Conservation (phyloP, 2,113 vertebrate genomes). For the Antechinus flavipes region DNA sequence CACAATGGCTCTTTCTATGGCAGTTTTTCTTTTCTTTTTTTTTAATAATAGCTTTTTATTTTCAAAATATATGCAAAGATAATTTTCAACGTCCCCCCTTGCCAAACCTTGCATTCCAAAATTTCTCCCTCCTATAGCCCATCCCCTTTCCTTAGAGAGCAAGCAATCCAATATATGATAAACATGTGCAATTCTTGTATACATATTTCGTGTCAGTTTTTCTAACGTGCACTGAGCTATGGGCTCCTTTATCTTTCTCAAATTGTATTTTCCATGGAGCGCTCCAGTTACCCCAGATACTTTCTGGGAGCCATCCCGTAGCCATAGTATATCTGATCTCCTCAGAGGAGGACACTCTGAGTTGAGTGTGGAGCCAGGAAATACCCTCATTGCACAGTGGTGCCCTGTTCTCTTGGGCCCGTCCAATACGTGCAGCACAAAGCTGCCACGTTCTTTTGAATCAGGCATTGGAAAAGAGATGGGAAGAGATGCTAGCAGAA, state of each 20-base stretch:
- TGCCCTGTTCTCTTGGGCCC: constrained; percentile 8
- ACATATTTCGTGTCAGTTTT: background rate
- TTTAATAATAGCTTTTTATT: no score
- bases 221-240: constrained; percentile 1
- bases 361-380: constrained; percentile 49
- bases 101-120: no score
- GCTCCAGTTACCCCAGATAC: constrained; percentile 30
- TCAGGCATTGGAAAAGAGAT: constrained; percentile 40
- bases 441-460: constrained; percentile 50
- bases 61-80: no score
- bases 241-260: background rate
- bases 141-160: no score
- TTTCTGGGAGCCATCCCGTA: constrained; percentile 20
- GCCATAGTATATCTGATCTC: constrained; percentile 48
- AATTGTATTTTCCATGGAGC: constrained; percentile 25
- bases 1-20: background rate
- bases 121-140: no score
- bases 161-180: no score
- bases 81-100: no score
- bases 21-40: background rate
- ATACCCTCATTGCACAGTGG: background rate
- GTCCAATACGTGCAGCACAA: constrained; percentile 17
- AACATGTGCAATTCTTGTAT: no score
- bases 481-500: constrained; percentile 31
- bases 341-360: constrained; percentile 24